Percentiles rank a stretch among this genome's conserved stretches.
phyloP scores from a whole-genome alignment of 2,113 vertebrate genomes.

The Indri indri region DNA sequence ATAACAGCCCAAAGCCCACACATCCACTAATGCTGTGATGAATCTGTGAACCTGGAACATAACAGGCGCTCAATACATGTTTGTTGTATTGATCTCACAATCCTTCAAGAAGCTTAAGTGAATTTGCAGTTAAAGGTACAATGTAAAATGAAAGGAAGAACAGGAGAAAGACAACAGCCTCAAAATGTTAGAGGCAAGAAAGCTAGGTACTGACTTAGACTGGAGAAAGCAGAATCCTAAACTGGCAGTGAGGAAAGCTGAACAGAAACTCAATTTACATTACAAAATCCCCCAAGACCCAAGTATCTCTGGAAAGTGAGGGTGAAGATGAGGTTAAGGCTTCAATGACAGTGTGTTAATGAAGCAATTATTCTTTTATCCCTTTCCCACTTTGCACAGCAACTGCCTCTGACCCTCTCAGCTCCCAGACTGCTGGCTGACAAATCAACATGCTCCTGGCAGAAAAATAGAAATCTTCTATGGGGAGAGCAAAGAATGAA shows the following conservation, averaged over 20 bases:
- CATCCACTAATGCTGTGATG: neutral
- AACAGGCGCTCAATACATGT: neutral
- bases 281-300: slow-evolving; percentile 49
- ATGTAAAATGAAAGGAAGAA: neutral
- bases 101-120: slow-evolving; percentile 42
- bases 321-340: slow-evolving; percentile 54
- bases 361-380: slow-evolving; percentile 65
- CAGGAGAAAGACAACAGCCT: neutral
- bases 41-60: neutral
- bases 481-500: neutral
- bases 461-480: slow-evolving; percentile 47
- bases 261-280: slow-evolving; percentile 59
- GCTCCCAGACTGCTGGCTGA: slow-evolving; percentile 36
- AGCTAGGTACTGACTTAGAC: neutral
- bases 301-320: slow-evolving; percentile 18
- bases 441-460: slow-evolving; percentile 15
- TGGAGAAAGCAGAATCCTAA: neutral
- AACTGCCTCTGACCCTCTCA: slow-evolving; percentile 27
- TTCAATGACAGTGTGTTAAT: slow-evolving; percentile 58
- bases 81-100: slow-evolving; percentile 28
- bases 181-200: neutral
- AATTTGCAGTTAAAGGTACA: slow-evolving; percentile 27
- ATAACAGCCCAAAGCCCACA: neutral
- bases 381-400: slow-evolving; percentile 30
- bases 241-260: neutral